Conservation (phyloP, 2,888 invertebrate genomes). For the Sussaba pulchella region DNA sequence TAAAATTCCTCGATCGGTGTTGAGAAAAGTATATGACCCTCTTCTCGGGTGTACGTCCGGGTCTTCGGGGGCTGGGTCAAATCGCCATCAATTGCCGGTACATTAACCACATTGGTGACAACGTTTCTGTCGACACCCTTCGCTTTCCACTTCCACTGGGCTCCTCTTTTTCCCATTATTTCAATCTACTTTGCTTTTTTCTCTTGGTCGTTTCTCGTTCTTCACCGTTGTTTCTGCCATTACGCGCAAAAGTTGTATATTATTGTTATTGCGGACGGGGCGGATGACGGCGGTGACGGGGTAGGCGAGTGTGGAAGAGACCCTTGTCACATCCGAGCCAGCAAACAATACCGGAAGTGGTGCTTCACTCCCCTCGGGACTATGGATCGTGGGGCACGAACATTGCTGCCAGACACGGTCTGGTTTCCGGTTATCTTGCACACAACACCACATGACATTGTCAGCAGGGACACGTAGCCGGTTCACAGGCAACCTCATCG, state of each 20-base stretch:
- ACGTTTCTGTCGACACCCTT: constrained; percentile 55
- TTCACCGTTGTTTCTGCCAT: constrained; percentile 8
- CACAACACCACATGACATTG: constrained; percentile 50
- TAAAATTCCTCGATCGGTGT: constrained; percentile 72
- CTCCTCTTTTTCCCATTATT: constrained; percentile 49
- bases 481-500: background rate
- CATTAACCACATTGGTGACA: constrained; percentile 70
- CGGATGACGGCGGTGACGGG: background rate
- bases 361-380: constrained; percentile 63
- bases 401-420: constrained; percentile 60
- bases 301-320: constrained; percentile 23
- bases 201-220: constrained; percentile 6
- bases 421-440: constrained; percentile 66
- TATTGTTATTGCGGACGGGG: constrained; percentile 55
- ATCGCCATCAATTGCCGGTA: constrained; percentile 74
- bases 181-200: constrained; percentile 15
- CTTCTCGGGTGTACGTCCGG: constrained; percentile 27
- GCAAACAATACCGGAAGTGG: constrained; percentile 67
- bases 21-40: constrained; percentile 53
- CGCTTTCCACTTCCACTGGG: constrained; percentile 47
- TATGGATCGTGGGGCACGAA: constrained; percentile 62
- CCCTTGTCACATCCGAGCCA: constrained; percentile 53
- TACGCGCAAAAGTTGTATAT: constrained; percentile 50
- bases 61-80: constrained; percentile 64
- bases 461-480: constrained; percentile 55